Evolutionary conservation across 2,888 invertebrate genomes (phyloP), one percentile per base, ranked within the genome.

Genomic region (Zhuqinia jingwanae): DNA sequence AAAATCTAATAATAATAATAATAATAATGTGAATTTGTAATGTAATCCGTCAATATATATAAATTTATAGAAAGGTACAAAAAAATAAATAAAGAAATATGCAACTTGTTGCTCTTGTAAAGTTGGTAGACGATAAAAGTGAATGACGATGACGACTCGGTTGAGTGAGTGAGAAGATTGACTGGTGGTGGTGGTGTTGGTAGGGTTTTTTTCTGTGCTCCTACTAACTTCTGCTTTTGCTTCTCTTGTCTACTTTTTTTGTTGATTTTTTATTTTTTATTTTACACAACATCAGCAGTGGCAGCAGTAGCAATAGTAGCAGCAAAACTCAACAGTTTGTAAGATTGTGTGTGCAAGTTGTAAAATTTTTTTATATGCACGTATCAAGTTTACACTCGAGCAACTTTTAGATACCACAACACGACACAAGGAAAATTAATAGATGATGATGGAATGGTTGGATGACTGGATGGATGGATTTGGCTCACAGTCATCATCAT

Each of bases 81-180:
- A n/a, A n/a, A n/a, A n/a, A 70, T 25, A 70, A 47, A 70, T 22
- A 70, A 25, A 47, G n/a, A 70, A 70, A 22, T 20, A 78, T 50
- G 60, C 68, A 77, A 68, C 76, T 73, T 56, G 77, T 76, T 84
- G 77, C 42, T 73, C 65, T 22, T 70, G 42, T 50, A n/a, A 13
- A 50, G 50, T 13, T 10, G 27, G 27, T 2, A 68, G 22, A 68
- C 45, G 68, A 13, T 17, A 27, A 45, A 22, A 70, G 70, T 75
- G 53, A 56, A 56, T 75, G 75, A 75, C 75, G 53, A 53, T 75
- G 75, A 75, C 56, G 53, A 53, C 53, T 60, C 84, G 75, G 58
- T 84, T 77, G 84, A 85, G 85, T 78, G 85, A 85, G 25, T 76
- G 76, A 76, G 83, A 77, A 84, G 83, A 83, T 77, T 76, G 56